Base-by-base conservation (phyloP, 2,113 vertebrate species). In the Neotragus moschatus region DNA sequence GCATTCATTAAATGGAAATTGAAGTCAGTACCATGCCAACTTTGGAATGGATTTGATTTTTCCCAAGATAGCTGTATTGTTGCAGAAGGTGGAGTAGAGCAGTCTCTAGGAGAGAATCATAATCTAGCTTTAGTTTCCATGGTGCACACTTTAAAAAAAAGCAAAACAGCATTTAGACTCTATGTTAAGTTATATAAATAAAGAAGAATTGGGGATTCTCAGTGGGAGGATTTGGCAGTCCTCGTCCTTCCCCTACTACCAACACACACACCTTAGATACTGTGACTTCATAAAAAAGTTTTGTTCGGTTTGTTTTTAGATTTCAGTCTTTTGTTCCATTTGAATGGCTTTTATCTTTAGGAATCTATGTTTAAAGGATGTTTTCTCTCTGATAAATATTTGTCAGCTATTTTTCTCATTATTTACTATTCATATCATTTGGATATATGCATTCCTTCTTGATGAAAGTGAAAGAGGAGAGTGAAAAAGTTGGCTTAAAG, bases 31-130 rank as follows among this genome's bases (percentile, higher is more conserved):
- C 73, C 66, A 2, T 90, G 87, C 73, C 73, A 90, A 75, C 33
- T 95, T 96, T 97, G 95, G 91, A 93, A 55, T 95, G 58, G 66
- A 96, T 96, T 97, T 96, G 49, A 25, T 93, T 96, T 97, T 97
- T 95, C 63, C 81, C 81, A 19, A 90, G 91, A 66, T 90, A 96
- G 47, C 39, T 90, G 84, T 95, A 61, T 88, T 97, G 75, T 80
- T 92, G 7, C 73, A 56, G 60, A 96, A 96, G 86, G 77, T 26
- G 12, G 19, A 91, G 6, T 70, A 85, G n/a, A 96, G 33, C 30
- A 84, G n/a, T 91, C 53, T 93, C 93, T 87, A 93, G 82, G 28
- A 91, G 96, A 91, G 63, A 87, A 36, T 92, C 84, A 91, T 94
- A 89, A 73, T 80, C n/a, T 91, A 81, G n/a, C 43, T 75, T 96